These are phyloP conservation scores for Ariopsis seemanni DNA, from an alignment of 2,113 vertebrate species.

Conservation along the genomic window DNA sequence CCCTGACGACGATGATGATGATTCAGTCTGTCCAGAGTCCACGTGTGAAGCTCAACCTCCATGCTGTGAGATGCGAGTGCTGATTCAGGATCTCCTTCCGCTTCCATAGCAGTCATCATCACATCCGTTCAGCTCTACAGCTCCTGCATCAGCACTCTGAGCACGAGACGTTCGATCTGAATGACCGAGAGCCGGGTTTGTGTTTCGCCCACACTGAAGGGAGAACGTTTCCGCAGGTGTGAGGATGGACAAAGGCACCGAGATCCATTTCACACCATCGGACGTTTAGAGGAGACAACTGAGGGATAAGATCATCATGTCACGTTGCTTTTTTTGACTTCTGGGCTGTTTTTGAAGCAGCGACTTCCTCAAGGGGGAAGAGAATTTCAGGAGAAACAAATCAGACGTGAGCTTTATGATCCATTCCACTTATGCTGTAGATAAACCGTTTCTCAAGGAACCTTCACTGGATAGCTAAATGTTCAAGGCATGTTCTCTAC, in stretches of 20 bases:
- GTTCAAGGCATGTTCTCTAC: background rate
- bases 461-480: background rate
- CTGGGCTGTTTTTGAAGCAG: background rate
- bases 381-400: background rate
- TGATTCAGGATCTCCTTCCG: conserved; percentile 11
- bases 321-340: background rate
- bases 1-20: background rate
- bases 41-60: background rate
- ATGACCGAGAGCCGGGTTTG: background rate
- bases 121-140: background rate
- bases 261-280: background rate
- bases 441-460: background rate
- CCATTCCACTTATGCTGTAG: background rate
- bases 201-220: conserved; percentile 5
- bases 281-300: conserved; percentile 8
- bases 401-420: background rate
- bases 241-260: background rate
- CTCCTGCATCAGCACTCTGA: conserved; percentile 23
- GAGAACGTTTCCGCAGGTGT: background rate
- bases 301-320: background rate
- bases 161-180: background rate
- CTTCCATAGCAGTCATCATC: background rate
- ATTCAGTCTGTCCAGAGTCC: background rate
- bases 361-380: background rate
- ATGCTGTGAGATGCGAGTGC: background rate